Evolutionary conservation across 2,888 invertebrate genomes (phyloP).

Genomic region (Ornithoptera alexandrae): DNA sequence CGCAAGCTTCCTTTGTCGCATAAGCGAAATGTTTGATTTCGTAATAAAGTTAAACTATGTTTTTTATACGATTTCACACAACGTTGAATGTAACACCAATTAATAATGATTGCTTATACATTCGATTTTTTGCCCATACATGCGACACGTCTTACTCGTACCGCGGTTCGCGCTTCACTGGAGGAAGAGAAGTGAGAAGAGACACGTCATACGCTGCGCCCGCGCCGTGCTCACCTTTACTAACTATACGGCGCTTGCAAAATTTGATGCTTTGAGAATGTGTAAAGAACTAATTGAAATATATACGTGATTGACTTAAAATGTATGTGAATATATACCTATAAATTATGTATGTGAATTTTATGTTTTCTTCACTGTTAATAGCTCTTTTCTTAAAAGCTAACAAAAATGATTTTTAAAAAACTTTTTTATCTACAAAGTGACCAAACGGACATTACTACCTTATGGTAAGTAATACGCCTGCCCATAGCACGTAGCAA

Average conservation of each 20-base stretch:
- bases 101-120: slow-evolving; percentile 39
- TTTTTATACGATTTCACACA: slow-evolving; percentile 37
- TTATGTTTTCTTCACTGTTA: too few species aligned
- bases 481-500: too few species aligned
- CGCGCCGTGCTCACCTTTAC: slow-evolving; percentile 75
- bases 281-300: neutral
- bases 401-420: too few species aligned
- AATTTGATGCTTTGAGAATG: slow-evolving; percentile 53
- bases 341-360: too few species aligned
- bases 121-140: slow-evolving; percentile 32
- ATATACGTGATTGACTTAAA: neutral
- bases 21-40: slow-evolving; percentile 34
- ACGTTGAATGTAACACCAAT: slow-evolving; percentile 56
- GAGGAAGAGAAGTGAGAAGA: slow-evolving; percentile 64
- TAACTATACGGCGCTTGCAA: slow-evolving; percentile 45
- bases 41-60: slow-evolving; percentile 30
- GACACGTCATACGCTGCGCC: slow-evolving; percentile 75
- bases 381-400: too few species aligned
- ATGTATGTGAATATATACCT: too few species aligned
- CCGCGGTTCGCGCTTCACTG: slow-evolving; percentile 68
- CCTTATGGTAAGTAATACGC: too few species aligned
- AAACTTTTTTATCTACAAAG: too few species aligned
- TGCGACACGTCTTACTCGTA: slow-evolving; percentile 44
- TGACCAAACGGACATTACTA: too few species aligned
- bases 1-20: slow-evolving; percentile 46